Evolutionary conservation across 2,113 vertebrate species (phyloP).

Genomic region (Vombatus ursinus): DNA sequence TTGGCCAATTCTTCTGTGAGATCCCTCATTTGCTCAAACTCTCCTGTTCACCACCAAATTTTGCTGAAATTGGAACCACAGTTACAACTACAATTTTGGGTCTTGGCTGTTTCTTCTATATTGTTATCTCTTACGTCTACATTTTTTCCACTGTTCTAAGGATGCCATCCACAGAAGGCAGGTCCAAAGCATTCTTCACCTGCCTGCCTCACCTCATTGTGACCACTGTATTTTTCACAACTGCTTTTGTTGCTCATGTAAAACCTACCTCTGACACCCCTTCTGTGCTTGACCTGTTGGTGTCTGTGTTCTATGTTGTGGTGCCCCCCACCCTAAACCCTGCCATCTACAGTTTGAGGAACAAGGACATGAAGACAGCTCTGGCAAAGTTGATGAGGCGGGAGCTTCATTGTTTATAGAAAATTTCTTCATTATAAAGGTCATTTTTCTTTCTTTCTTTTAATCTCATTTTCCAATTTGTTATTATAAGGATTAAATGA

Average conservation of each 20-base stretch:
- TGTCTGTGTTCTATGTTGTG: constrained; percentile 63
- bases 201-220: constrained; percentile 64
- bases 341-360: constrained; percentile 67
- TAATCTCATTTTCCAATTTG: not conserved
- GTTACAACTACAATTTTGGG: constrained; percentile 8
- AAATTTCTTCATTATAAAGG: not conserved
- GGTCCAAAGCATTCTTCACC: constrained; percentile 59
- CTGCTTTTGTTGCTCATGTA: constrained; percentile 59
- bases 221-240: constrained; percentile 58
- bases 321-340: constrained; percentile 56
- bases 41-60: constrained; percentile 44
- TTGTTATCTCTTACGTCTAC: constrained; percentile 41
- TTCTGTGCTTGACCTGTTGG: constrained; percentile 31
- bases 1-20: constrained; percentile 71
- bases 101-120: constrained; percentile 50
- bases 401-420: not conserved
- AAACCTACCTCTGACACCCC: not conserved
- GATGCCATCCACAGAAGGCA: constrained; percentile 7
- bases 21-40: constrained; percentile 60
- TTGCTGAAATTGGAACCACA: constrained; percentile 26
- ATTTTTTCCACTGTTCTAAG: constrained; percentile 60
- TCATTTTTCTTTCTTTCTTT: not conserved
- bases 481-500: not conserved
- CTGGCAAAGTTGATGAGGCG: not conserved
- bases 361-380: constrained; percentile 53